Conservation (phyloP, 2,888 invertebrate species). For the Disparrhopalites patrizii region DNA sequence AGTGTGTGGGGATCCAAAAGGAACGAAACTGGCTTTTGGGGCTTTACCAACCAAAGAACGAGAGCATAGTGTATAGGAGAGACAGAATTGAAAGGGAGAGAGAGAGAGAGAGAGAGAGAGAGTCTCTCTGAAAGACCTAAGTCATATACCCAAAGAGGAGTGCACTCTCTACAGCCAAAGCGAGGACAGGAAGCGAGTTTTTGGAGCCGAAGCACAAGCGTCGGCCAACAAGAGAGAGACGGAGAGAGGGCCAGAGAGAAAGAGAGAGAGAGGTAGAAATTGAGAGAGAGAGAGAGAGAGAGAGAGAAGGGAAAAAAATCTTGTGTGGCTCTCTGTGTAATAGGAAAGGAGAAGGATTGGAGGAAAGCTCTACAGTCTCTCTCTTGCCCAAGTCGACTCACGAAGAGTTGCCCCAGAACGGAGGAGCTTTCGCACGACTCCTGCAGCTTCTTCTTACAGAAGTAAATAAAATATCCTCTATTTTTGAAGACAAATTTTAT, state of each 20-base stretch:
- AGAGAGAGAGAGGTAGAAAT: too few species aligned
- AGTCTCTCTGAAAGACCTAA: background rate
- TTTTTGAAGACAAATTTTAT: too few species aligned
- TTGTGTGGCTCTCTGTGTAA: too few species aligned
- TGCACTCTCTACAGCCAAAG: background rate
- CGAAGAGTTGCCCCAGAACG: too few species aligned
- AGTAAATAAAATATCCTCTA: background rate
- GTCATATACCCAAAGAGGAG: conserved; percentile 4
- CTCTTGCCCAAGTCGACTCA: too few species aligned
- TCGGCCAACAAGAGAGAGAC: background rate
- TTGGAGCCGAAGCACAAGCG: conserved; percentile 17
- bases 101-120: background rate
- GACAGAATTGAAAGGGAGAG: background rate
- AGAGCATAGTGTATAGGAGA: conserved; percentile 5
- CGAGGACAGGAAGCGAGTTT: conserved; percentile 12
- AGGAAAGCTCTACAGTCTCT: background rate
- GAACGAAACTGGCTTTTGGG: background rate
- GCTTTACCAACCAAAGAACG: conserved; percentile 1
- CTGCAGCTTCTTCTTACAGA: too few species aligned
- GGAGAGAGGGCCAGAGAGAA: too few species aligned
- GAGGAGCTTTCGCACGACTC: background rate
- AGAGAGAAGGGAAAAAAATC: too few species aligned
- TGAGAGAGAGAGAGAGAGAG: too few species aligned
- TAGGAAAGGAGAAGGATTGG: too few species aligned
- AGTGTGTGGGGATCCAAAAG: too few species aligned